Evolutionary conservation across 2,888 invertebrate genomes (phyloP).

Genomic region (Trilocha varians): DNA sequence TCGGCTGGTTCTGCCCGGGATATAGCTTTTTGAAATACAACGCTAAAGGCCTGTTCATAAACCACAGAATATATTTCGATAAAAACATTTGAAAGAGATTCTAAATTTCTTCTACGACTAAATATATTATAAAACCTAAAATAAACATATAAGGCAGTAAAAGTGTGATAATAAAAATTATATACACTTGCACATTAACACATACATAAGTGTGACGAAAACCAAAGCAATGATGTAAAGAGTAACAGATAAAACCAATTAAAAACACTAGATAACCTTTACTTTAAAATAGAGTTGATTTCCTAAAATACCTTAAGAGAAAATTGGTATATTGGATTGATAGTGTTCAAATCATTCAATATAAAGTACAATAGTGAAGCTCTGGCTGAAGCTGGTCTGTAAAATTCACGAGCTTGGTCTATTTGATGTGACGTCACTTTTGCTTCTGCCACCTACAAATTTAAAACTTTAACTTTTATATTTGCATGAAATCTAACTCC

Average conservation of each 20-base stretch:
- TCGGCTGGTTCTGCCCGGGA: constrained; percentile 88
- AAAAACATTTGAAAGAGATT: no score
- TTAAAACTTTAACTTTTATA: neutral
- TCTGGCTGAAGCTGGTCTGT: constrained; percentile 90
- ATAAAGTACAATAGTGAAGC: constrained; percentile 96
- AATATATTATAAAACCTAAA: neutral
- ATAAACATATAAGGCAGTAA: constrained; percentile 3
- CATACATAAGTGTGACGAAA: no score
- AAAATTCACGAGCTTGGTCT: constrained; percentile 92
- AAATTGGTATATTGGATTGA: constrained; percentile 98
- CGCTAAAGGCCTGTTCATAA: constrained; percentile 96
- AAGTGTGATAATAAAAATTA: neutral
- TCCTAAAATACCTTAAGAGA: constrained; percentile 83
- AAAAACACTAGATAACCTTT: no score
- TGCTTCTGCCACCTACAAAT: constrained; percentile 82
- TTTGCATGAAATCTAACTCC: neutral
- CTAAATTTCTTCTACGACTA: no score
- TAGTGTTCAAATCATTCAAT: constrained; percentile 94
- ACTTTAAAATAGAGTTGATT: neutral
- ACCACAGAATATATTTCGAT: constrained; percentile 23
- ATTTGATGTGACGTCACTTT: constrained; percentile 93
- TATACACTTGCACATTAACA: no score
- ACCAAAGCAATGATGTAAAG: no score
- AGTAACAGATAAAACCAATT: no score
- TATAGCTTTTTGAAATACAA: constrained; percentile 98